Base-by-base conservation (phyloP, 2,888 invertebrate genomes). In the Germaria angustata region DNA sequence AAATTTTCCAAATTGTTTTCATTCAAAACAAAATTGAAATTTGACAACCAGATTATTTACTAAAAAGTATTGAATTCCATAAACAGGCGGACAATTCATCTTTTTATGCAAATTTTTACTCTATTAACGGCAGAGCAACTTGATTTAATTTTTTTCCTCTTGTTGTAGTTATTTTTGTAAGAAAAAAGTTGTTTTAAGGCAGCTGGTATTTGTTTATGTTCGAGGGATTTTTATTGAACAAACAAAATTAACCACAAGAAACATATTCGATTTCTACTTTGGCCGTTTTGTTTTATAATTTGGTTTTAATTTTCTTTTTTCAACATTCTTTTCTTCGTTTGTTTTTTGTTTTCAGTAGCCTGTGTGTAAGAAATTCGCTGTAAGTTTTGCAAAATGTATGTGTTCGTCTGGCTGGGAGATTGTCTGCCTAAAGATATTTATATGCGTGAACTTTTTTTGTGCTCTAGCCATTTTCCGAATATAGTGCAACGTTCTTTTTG, bases 141-240 rank as follows among this genome's bases (percentile, higher is more conserved):
- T 22, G 22, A 9, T 59, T 73, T 49, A 5, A 49, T 66, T 36
- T 34, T 57, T 59, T 22, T 44, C 6, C 13, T 36, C 5, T 32
- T 44, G 28, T 22, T 17, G 20, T 11, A 24, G 20, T 51, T 73
- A 39, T 73, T 63, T 51, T 51, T 59, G 15, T 39, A 39, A 51
- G 63, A 63, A 53, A 34, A 53, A 49, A 69, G 15, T 61, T 34
- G 51, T 53, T 63, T 71, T 69, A 28, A 59, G 41, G 57, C 79
- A 79, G 72, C 72, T 72, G 79, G 79, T 13, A 72, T 66, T 59
- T 79, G 49, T 72, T 79, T 65, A 49, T 41, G 24, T 59, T 71
- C 22, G 6, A 57, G 65, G 49, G 57, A 69, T 66, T 69, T 57
- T 65, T 34, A 44, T 24, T 65, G 44, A 53, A 39, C 46, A 49